A percentile compares a stretch with the other conserved stretches of the same genome.
phyloP scores from a whole-genome alignment of 2,888 invertebrate genomes.

The Sussaba pulchella region DNA sequence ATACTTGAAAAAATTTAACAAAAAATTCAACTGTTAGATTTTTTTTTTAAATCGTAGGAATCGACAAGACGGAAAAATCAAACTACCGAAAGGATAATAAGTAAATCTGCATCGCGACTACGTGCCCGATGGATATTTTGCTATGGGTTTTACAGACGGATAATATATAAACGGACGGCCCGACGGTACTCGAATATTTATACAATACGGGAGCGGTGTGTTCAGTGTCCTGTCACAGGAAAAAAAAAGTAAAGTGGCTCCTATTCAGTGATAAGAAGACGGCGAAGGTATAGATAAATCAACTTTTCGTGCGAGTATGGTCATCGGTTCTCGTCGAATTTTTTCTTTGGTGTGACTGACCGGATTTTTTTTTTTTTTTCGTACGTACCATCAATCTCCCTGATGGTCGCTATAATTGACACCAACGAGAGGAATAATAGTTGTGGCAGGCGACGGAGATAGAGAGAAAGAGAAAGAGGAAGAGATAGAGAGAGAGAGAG shows the following conservation, averaged over 20 bases:
- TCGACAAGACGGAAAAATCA: slow-evolving; percentile 7
- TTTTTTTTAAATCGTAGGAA: slow-evolving; percentile 16
- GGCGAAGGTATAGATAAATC: slow-evolving; percentile 1
- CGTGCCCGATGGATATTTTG: slow-evolving; percentile 43
- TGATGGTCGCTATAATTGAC: slow-evolving; percentile 54
- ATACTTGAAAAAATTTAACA: not conserved
- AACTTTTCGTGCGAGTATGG: slow-evolving; percentile 23
- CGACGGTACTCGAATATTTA: slow-evolving; percentile 14
- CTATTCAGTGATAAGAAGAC: slow-evolving; percentile 10
- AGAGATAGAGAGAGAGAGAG: slow-evolving; percentile 1
- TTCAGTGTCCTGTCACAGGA: not conserved
- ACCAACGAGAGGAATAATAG: slow-evolving; percentile 59
- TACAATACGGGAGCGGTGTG: slow-evolving; percentile 9
- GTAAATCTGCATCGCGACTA: slow-evolving; percentile 39
- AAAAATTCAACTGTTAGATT: slow-evolving; percentile 3
- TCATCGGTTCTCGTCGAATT: slow-evolving; percentile 5
- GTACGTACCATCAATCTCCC: slow-evolving; percentile 8
- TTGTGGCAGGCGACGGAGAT: slow-evolving; percentile 14
- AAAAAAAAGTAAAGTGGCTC: not conserved
- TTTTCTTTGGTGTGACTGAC: slow-evolving; percentile 9
- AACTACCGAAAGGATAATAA: not conserved
- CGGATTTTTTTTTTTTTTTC: slow-evolving; percentile 22
- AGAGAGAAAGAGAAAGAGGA: slow-evolving; percentile 10
- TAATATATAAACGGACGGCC: slow-evolving; percentile 43
- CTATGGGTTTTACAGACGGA: slow-evolving; percentile 42